A percentile compares a stretch with the other conserved stretches of the same genome.
These are phyloP conservation scores for Cebuella pygmaea DNA, from an alignment of 2,797 vertebrate genomes.

Conservation along the genomic window DNA sequence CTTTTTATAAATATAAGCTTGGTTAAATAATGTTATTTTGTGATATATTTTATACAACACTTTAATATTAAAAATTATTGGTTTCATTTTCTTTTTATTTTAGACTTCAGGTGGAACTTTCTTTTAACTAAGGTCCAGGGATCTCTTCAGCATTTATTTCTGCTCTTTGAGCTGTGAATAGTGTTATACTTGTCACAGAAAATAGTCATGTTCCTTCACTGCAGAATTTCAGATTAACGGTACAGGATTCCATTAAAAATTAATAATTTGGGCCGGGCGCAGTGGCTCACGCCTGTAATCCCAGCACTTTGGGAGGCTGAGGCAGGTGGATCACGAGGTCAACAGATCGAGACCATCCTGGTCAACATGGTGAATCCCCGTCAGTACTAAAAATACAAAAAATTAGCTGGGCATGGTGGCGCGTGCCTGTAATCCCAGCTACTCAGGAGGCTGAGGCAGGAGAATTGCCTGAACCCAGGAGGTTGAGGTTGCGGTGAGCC, in stretches of 20 bases:
- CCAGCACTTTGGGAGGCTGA: too few species aligned
- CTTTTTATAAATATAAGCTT: constrained; percentile 11
- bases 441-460: too few species aligned
- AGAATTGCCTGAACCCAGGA: too few species aligned
- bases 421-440: too few species aligned
- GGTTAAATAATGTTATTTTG: constrained; percentile 26
- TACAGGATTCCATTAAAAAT: not conserved
- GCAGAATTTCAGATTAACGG: not conserved
- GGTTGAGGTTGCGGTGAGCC: too few species aligned
- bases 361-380: too few species aligned
- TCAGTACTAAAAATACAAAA: too few species aligned
- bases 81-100: constrained; percentile 25
- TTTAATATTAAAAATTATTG: not conserved
- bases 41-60: not conserved
- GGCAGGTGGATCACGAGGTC: too few species aligned
- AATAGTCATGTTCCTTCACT: not conserved
- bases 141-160: not conserved
- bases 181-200: not conserved
- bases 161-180: not conserved
- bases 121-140: not conserved
- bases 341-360: too few species aligned
- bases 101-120: not conserved
- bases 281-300: too few species aligned
- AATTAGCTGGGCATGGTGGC: too few species aligned
- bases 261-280: not conserved